Conservation (phyloP, 2,113 vertebrate genomes). For the Sylvietta virens region DNA sequence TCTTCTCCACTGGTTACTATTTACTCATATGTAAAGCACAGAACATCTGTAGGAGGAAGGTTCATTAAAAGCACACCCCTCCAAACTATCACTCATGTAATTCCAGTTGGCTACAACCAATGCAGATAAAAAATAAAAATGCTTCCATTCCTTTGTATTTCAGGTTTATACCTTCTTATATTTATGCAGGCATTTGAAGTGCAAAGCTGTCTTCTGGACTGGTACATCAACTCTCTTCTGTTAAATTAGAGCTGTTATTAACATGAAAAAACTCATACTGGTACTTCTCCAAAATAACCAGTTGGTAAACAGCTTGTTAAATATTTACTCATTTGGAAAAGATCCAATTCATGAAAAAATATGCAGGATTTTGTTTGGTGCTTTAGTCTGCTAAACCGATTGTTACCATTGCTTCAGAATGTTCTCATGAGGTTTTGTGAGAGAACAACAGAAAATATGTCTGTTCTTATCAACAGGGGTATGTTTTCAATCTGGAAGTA, state of each 20-base stretch:
- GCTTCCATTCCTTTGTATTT: background rate
- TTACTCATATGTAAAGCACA: background rate
- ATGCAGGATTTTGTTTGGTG: background rate
- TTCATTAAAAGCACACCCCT: background rate
- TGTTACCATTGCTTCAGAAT: background rate
- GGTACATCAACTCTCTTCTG: background rate
- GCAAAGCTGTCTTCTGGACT: background rate
- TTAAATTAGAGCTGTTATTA: background rate
- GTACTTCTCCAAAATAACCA: slow-evolving; percentile 24
- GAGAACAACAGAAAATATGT: background rate
- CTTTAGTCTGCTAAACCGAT: background rate
- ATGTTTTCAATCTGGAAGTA: background rate
- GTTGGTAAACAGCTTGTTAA: slow-evolving; percentile 35
- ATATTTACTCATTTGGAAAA: slow-evolving; percentile 24
- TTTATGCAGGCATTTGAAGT: background rate
- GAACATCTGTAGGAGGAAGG: background rate
- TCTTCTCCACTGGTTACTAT: background rate
- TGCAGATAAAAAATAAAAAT: background rate
- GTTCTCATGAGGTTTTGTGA: background rate
- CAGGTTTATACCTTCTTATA: background rate
- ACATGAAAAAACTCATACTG: background rate
- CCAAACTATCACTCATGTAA: background rate
- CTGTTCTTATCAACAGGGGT: background rate
- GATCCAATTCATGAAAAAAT: background rate
- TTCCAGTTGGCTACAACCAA: background rate